Evolutionary conservation across 53 echinoderm and acorn worm genomes (phyloP), one percentile per base, ranked within the genome.

Genomic region (Paracentrotus lividus): DNA sequence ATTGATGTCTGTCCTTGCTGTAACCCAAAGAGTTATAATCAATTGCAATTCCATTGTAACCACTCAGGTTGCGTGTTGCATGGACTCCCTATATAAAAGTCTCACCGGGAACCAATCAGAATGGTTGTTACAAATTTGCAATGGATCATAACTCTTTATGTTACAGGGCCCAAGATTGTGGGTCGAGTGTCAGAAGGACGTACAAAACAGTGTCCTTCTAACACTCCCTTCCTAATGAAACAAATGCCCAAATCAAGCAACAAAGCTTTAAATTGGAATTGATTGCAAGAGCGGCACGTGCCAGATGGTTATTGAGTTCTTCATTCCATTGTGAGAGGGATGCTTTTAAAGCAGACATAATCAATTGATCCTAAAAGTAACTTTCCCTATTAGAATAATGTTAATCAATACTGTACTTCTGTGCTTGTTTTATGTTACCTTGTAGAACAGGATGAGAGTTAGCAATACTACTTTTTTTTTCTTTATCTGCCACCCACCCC

Each of bases 341-440:
- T 38, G 72, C 72, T 72, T 72, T 38, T 38, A 72, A 40, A 72
- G 72, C 38, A 72, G 72, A 72, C 72, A 72, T 72, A 40, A 72
- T 72, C 72, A 72, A 72, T 72, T 72, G 72, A 72, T 72, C 40
- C 40, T 72, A 72, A 61, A 38, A 72, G 36, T 34, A 16, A 18
- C 16, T 36, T 72, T 32, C 5, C 31, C 31, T 64, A 31, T 36
- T 72, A 36, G 40, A 72, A 72, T 72, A 16, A 72, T 72, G 72
- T 16, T 72, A 40, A 72, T 72, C 72, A 72, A 72, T 72, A 72
- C 72, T 13, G 38, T 15, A 72, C 5, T 72, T 72, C 72, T 40
- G 72, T 72, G 72, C 31, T 6, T 36, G 12, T 0, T n/a, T n/a
- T n/a, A n/a, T n/a, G n/a, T n/a, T n/a, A n/a, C n/a, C n/a, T n/a